Evolutionary conservation across 2,797 vertebrate species (phyloP).

Genomic region (Phaenicophaeus curvirostris): DNA sequence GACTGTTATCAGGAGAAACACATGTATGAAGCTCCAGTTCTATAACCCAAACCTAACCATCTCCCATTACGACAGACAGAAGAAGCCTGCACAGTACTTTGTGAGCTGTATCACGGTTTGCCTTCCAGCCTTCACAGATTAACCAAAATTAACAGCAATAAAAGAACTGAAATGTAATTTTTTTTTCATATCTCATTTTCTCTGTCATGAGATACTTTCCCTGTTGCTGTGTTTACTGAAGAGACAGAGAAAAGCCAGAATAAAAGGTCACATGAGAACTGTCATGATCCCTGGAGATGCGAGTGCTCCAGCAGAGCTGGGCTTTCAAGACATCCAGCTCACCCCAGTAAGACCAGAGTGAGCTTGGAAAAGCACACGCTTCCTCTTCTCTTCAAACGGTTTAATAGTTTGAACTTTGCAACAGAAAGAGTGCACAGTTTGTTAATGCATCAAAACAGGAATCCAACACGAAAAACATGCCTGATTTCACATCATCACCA

Average conservation of each 20-base stretch:
- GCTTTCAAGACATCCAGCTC: neutral
- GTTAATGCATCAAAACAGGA: neutral
- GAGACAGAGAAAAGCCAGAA: neutral
- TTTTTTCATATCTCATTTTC: neutral
- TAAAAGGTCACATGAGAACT: neutral
- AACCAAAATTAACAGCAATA: neutral
- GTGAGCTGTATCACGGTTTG: neutral
- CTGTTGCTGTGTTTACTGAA: neutral
- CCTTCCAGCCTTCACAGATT: neutral
- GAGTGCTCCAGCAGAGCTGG: neutral
- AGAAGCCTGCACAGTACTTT: neutral
- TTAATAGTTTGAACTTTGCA: neutral
- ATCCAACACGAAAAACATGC: neutral
- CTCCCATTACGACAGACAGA: neutral
- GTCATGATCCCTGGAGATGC: neutral
- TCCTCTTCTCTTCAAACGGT: neutral
- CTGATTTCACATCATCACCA: neutral
- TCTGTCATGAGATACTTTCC: neutral
- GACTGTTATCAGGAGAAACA: conserved; percentile 14
- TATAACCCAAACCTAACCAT: neutral
- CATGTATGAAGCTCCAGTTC: neutral
- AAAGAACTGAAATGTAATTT: neutral
- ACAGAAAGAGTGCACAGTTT: neutral
- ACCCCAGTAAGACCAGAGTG: neutral
- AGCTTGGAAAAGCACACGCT: neutral